Percentiles rank a stretch among this genome's conserved stretches.
phyloP scores from a whole-genome alignment of 2,888 invertebrate genomes.

The Heliconius cydno region DNA sequence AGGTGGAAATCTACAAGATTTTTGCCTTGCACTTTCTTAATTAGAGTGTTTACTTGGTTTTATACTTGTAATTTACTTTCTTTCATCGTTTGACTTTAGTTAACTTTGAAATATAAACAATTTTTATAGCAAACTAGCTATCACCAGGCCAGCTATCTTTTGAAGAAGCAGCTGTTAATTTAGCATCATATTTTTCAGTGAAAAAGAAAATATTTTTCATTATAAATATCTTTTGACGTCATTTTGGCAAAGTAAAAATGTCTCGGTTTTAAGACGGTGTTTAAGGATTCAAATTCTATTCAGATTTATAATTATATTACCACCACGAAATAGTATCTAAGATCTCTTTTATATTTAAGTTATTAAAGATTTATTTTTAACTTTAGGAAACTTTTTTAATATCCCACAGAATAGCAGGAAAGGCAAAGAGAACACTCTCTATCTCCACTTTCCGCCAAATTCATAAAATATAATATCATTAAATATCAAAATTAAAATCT shows the following conservation, averaged over 20 bases:
- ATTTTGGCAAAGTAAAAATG: not conserved
- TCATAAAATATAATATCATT: too few species aligned
- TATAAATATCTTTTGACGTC: not conserved
- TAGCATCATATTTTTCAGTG: slow-evolving; percentile 1
- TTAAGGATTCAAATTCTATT: not conserved
- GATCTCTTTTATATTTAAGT: too few species aligned
- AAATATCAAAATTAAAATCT: too few species aligned
- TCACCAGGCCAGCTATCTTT: not conserved
- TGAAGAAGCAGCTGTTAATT: slow-evolving; percentile 7
- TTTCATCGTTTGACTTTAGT: slow-evolving; percentile 28
- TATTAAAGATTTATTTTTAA: too few species aligned
- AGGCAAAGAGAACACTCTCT: too few species aligned
- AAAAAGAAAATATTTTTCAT: slow-evolving; percentile 11
- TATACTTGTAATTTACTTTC: slow-evolving; percentile 33
- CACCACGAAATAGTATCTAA: too few species aligned
- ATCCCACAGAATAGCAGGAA: too few species aligned
- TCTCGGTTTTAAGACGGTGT: not conserved
- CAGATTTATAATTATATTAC: too few species aligned
- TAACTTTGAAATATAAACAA: slow-evolving; percentile 24
- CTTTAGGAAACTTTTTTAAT: too few species aligned
- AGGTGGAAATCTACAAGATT: slow-evolving; percentile 34
- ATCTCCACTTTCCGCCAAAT: too few species aligned
- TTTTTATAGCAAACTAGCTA: slow-evolving; percentile 18
- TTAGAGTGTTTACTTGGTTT: slow-evolving; percentile 40
- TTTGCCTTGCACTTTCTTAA: slow-evolving; percentile 40